phyloP scores from a whole-genome alignment of 2,113 vertebrate species.

The Heterotilapia buettikoferi region DNA sequence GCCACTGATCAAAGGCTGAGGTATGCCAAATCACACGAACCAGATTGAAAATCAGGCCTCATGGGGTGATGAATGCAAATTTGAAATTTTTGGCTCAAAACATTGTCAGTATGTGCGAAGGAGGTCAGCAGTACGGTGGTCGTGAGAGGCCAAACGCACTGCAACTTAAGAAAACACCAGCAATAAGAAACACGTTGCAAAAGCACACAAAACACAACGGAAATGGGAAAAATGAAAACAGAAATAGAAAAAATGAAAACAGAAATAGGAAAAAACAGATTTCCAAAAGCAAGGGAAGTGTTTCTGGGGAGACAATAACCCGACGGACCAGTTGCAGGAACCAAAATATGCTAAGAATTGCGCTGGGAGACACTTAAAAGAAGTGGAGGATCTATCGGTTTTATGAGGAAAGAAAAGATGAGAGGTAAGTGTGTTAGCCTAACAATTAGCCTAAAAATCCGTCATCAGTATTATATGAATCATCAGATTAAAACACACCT shows the following conservation, averaged over 20 bases:
- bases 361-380: not conserved
- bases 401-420: not conserved
- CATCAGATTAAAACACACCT: not conserved
- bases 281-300: not conserved
- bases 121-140: not conserved
- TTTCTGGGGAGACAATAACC: not conserved
- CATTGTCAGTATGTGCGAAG: not conserved
- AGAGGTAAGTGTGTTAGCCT: not conserved
- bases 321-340: not conserved
- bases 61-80: not conserved
- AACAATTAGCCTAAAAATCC: not conserved
- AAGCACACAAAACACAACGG: not conserved
- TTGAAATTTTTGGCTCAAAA: not conserved
- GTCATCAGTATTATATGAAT: not conserved
- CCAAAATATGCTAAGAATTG: not conserved
- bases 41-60: not conserved
- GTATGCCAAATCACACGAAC: not conserved
- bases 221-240: no score
- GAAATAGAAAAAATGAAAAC: fast-evolving
- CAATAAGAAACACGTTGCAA: not conserved
- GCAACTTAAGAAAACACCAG: not conserved
- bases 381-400: not conserved
- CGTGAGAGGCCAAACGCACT: not conserved
- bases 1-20: not conserved
- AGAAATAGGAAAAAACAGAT: not conserved